phyloP scores from a whole-genome alignment of 1,140 invertebrate species.

The Melanaphis sacchari region DNA sequence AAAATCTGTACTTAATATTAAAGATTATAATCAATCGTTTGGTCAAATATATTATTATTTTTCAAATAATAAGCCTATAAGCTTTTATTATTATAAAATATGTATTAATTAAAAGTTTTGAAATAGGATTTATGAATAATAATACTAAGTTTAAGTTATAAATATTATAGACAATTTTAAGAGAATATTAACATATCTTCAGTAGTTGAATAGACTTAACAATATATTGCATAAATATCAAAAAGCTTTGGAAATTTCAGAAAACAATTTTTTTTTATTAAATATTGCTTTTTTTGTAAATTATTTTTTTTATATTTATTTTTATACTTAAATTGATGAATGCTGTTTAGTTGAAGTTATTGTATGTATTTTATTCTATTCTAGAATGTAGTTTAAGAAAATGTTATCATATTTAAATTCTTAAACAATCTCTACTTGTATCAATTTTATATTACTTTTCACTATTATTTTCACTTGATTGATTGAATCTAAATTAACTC shows the following conservation, averaged over 20 bases:
- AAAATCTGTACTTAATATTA: background rate
- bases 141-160: background rate
- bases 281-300: background rate
- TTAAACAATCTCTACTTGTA: background rate
- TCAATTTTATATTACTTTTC: background rate
- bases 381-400: background rate
- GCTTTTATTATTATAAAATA: background rate
- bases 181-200: background rate
- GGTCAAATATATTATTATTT: background rate
- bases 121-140: background rate
- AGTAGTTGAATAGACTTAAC: background rate
- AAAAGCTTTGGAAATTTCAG: background rate
- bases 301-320: background rate
- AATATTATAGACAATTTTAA: background rate
- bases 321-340: background rate
- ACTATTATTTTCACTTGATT: background rate
- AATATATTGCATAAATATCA: background rate
- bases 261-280: background rate
- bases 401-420: background rate
- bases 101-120: constrained; percentile 21
- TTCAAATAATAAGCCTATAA: background rate
- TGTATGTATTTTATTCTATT: background rate
- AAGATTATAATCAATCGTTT: background rate
- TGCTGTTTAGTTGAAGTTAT: background rate
- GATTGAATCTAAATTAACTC: background rate